These are phyloP conservation scores for Heterocephalus glaber DNA, from an alignment of 2,113 vertebrate species.

Conservation along the genomic window DNA sequence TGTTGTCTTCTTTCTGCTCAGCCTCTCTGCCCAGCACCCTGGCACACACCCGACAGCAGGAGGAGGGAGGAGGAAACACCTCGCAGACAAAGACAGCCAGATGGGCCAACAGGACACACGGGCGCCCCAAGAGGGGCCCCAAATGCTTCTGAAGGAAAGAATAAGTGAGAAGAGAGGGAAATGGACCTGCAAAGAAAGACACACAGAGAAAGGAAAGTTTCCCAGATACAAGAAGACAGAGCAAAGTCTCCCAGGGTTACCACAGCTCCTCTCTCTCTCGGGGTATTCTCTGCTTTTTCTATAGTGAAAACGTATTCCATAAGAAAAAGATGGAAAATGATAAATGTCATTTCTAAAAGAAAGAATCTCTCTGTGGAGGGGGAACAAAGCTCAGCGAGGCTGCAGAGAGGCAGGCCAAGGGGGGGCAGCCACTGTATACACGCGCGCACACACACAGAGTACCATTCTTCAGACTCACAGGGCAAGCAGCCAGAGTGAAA, in stretches of 20 bases:
- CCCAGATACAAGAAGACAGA: background rate
- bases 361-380: background rate
- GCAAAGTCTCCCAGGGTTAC: background rate
- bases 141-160: background rate
- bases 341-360: slow-evolving; percentile 64
- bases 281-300: background rate
- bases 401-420: background rate
- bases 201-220: background rate
- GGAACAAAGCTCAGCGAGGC: background rate
- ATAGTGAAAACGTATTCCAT: background rate
- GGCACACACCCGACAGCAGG: background rate
- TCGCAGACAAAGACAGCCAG: background rate
- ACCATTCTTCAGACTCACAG: background rate
- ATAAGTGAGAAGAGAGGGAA: background rate
- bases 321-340: slow-evolving; percentile 47
- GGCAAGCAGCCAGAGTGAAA: background rate
- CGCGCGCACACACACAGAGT: background rate
- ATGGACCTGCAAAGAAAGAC: background rate
- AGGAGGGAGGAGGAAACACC: background rate
- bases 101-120: background rate
- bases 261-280: background rate
- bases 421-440: too few relatives aligned
- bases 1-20: background rate
- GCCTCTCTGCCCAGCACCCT: background rate
- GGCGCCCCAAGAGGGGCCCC: background rate